Evolutionary conservation across 2,113 vertebrate genomes (phyloP), one percentile per base, ranked within the genome.

Genomic region (Electrona antarctica): DNA sequence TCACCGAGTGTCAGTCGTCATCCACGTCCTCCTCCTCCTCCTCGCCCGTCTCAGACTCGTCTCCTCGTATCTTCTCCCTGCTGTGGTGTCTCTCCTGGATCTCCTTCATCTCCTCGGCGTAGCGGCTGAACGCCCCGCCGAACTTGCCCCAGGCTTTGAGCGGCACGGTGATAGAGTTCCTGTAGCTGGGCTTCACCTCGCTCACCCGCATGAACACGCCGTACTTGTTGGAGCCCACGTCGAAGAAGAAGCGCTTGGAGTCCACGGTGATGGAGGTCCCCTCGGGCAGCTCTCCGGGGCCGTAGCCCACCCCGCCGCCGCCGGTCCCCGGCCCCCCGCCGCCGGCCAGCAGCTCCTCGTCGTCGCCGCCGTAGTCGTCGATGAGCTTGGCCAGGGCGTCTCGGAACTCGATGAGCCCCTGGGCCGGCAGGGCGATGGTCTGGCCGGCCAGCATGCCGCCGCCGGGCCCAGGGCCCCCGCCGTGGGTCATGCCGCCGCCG

Each of bases 91-190:
- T 83, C 79, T 97, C 97, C 89, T 98, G 97, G 93, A 98, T 98
- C 89, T 98, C 96, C 77, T 97, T 96, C 97, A 98, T 98, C 94
- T 98, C 97, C 73, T 98, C 97, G 3, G 97, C 96, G 82, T 98
- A 99, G 12, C 95, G 93, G 83, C 92, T 91, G 91, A 99, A 99
- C 1, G 97, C 96, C 0, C 96, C 95, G 4, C 97, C 97, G 81
- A 99, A 99, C 81, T 98, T 97, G 87, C 95, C 88, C 97, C 97
- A 99, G 82, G 96, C 97, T 85, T 99, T 99, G 85, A 96, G 95
- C 0, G 97, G 97, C 48, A 98, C 95, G 55, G 97, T 98, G 93
- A 98, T 98, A 85, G 97, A 96, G 92, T 98, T 98, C 91, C 97
- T 93, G 93, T 98, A 98, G 84, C 96, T 96, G 46, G 96, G 97